A percentile compares a stretch with the other conserved stretches of the same genome.
These are phyloP conservation scores for Pleuronectes platessa DNA, from an alignment of 2,113 vertebrate species.

Conservation along the genomic window DNA sequence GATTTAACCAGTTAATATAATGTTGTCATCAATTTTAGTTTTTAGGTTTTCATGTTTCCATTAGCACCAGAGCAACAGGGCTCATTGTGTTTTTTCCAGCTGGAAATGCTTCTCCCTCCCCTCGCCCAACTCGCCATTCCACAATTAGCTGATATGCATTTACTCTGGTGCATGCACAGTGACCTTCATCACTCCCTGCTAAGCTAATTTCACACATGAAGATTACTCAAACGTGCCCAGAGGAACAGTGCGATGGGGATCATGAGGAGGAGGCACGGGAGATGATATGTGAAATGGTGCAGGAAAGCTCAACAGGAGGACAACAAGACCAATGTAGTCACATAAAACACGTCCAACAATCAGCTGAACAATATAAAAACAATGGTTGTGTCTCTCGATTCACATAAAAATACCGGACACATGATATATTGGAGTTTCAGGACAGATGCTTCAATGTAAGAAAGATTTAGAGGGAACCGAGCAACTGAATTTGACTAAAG, in stretches of 20 bases:
- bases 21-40: no score
- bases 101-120: not conserved
- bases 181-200: conserved; percentile 31
- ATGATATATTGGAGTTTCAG: not conserved
- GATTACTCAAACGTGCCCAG: conserved; percentile 32
- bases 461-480: not conserved
- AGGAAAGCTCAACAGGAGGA: not conserved
- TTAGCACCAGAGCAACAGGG: conserved; percentile 7
- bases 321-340: not conserved
- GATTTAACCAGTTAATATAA: no score
- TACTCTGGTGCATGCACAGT: conserved; percentile 32
- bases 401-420: not conserved
- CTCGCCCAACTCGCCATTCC: conserved; percentile 19
- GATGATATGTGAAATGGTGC: not conserved
- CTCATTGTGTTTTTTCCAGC: not conserved
- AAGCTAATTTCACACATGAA: conserved; percentile 48
- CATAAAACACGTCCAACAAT: no score
- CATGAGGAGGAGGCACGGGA: conserved; percentile 15
- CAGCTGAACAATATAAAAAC: conserved; percentile 1
- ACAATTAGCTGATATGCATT: conserved; percentile 18
- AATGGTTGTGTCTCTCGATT: not conserved
- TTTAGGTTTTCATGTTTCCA: not conserved
- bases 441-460: not conserved
- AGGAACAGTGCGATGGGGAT: conserved; percentile 13
- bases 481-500: not conserved